These are phyloP conservation scores for Atta cephalotes DNA, from an alignment of 1,140 invertebrate genomes.

Conservation along the genomic window DNA sequence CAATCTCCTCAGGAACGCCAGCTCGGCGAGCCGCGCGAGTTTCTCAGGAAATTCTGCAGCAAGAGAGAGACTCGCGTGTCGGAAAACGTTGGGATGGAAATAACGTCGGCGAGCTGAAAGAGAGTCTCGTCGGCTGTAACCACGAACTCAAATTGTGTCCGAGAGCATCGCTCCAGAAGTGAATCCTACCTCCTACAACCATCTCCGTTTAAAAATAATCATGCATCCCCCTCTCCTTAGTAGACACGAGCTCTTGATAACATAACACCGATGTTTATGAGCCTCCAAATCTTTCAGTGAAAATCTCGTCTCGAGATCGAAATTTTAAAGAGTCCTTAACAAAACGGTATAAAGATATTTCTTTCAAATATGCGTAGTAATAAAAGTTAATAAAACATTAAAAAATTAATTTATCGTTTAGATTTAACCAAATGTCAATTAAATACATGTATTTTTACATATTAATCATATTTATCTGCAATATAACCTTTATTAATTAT, in stretches of 20 bases:
- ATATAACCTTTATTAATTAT: no score
- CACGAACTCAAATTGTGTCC: background rate
- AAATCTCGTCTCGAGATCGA: background rate
- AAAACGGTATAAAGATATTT: constrained; percentile 1
- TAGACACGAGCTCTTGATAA: constrained; percentile 44
- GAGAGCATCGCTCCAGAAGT: constrained; percentile 15
- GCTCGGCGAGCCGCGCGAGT: constrained; percentile 1
- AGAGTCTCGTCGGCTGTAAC: constrained; percentile 24
- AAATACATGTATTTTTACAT: no score
- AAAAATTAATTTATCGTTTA: no score
- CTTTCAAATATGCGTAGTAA: background rate
- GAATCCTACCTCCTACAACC: constrained; percentile 41
- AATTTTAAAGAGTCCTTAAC: background rate
- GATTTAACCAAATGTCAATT: no score
- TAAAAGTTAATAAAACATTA: no score
- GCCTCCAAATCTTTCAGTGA: background rate
- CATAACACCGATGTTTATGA: constrained; percentile 10
- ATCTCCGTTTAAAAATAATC: constrained; percentile 55
- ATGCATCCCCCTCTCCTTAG: constrained; percentile 22
- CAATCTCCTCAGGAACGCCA: constrained; percentile 42
- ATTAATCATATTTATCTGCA: no score
- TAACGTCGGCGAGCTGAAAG: constrained; percentile 47
- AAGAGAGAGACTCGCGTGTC: constrained; percentile 30
- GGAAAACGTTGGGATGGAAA: constrained; percentile 54
- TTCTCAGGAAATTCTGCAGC: constrained; percentile 51